phyloP scores from a whole-genome alignment of 2,113 vertebrate genomes.

The Paramormyrops kingsleyae region DNA sequence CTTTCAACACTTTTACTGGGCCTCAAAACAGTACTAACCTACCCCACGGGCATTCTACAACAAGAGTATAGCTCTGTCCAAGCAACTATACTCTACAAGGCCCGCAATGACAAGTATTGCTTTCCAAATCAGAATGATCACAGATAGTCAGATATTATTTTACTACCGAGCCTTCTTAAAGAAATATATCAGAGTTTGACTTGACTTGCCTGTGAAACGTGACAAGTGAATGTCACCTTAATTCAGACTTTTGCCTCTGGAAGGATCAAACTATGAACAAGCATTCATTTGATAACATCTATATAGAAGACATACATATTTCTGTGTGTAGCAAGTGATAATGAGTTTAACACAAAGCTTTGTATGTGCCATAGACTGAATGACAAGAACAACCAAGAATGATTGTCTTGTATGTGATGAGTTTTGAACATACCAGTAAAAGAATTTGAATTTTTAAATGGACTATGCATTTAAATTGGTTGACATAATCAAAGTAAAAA shows the following conservation, averaged over 20 bases:
- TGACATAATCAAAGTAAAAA: constrained; percentile 58
- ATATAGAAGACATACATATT: constrained; percentile 36
- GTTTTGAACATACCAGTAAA: constrained; percentile 40
- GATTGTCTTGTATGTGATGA: constrained; percentile 47
- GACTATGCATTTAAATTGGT: constrained; percentile 61
- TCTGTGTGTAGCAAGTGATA: constrained; percentile 47
- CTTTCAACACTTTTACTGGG: constrained; percentile 84
- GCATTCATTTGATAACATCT: constrained; percentile 28
- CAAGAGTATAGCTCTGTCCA: constrained; percentile 78
- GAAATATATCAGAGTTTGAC: constrained; percentile 47
- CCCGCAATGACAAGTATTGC: constrained; percentile 5
- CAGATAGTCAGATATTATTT: constrained; percentile 62
- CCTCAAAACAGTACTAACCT: constrained; percentile 90
- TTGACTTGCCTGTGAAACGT: constrained; percentile 61
- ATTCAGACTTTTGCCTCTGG: constrained; percentile 55
- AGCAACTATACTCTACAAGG: not conserved
- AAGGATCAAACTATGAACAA: constrained; percentile 34
- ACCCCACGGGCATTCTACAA: constrained; percentile 91
- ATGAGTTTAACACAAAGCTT: constrained; percentile 50
- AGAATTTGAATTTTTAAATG: constrained; percentile 56
- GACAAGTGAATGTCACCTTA: constrained; percentile 66
- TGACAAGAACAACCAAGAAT: constrained; percentile 53
- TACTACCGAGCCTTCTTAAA: constrained; percentile 62
- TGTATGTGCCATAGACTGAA: constrained; percentile 63
- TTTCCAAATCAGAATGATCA: constrained; percentile 52